These are phyloP conservation scores for Orientallactaga bullata DNA, from an alignment of 2,113 vertebrate genomes.

Conservation along the genomic window DNA sequence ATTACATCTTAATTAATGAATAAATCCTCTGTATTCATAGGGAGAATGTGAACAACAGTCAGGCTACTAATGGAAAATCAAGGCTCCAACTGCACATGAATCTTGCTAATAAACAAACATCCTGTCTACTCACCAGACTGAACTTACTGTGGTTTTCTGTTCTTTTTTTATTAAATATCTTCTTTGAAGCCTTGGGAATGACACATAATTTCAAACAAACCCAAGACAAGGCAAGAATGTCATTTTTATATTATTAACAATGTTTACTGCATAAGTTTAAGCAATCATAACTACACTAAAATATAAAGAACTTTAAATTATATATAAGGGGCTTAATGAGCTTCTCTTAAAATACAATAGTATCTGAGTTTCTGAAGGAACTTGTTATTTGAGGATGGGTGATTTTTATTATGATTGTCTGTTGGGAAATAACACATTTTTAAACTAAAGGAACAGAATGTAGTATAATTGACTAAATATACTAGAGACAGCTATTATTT, in stretches of 20 bases:
- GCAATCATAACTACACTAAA: constrained; percentile 45
- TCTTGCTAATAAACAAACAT: constrained; percentile 62
- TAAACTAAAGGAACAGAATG: constrained; percentile 47
- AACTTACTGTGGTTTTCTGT: constrained; percentile 17
- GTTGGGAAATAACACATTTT: constrained; percentile 70
- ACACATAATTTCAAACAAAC: constrained; percentile 51
- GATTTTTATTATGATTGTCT: constrained; percentile 67
- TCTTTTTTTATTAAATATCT: constrained; percentile 60
- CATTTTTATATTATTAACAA: constrained; percentile 55
- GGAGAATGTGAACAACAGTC: constrained; percentile 56
- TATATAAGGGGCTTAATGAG: neutral
- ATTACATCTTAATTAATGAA: constrained; percentile 75
- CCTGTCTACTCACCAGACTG: neutral
- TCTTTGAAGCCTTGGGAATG: constrained; percentile 21
- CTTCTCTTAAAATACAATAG: constrained; percentile 61
- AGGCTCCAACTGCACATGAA: neutral
- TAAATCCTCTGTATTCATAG: constrained; percentile 63
- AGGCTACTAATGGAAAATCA: constrained; percentile 58
- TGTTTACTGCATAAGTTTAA: constrained; percentile 47
- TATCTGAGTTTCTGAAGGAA: constrained; percentile 35
- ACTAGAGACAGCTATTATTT: constrained; percentile 61
- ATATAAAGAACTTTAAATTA: constrained; percentile 45
- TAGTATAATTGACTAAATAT: constrained; percentile 47
- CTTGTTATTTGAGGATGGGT: constrained; percentile 60
- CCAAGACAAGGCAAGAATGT: neutral